Conservation (phyloP, 2,888 invertebrate species). For the Neelides folsomi region DNA sequence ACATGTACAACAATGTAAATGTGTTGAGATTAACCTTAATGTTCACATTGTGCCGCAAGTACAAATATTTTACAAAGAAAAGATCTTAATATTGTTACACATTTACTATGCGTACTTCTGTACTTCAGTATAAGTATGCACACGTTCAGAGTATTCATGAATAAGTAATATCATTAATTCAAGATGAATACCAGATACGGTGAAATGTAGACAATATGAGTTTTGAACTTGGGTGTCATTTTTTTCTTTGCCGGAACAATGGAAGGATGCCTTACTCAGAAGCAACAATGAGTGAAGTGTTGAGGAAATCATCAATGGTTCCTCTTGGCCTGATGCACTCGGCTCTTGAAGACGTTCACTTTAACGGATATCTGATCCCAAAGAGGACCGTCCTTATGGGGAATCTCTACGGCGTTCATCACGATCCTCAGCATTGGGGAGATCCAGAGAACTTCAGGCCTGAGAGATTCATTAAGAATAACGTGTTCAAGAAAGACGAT, state of each 20-base stretch:
- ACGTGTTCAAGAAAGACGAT: conserved; percentile 26
- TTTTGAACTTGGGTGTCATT: not conserved
- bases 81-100: too few relatives aligned
- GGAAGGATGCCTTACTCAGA: conserved; percentile 20
- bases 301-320: conserved; percentile 25
- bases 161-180: too few relatives aligned
- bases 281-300: conserved; percentile 23
- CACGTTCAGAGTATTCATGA: too few relatives aligned
- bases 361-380: conserved; percentile 16
- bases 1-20: too few relatives aligned
- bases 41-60: too few relatives aligned
- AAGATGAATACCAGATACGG: too few relatives aligned
- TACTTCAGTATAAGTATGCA: too few relatives aligned
- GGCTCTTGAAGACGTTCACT: conserved; percentile 20
- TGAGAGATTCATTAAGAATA: conserved; percentile 15
- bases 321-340: conserved; percentile 30
- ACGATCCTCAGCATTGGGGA: conserved; percentile 15
- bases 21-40: too few relatives aligned
- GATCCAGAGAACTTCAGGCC: conserved; percentile 12
- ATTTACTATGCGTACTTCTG: too few relatives aligned
- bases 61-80: too few relatives aligned
- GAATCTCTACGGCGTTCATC: conserved; percentile 21
- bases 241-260: conserved; percentile 5
- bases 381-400: conserved; percentile 20
- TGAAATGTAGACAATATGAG: too few relatives aligned